These are phyloP conservation scores for Thinocorus orbignyianus DNA, from an alignment of 2,113 vertebrate species.

Conservation along the genomic window DNA sequence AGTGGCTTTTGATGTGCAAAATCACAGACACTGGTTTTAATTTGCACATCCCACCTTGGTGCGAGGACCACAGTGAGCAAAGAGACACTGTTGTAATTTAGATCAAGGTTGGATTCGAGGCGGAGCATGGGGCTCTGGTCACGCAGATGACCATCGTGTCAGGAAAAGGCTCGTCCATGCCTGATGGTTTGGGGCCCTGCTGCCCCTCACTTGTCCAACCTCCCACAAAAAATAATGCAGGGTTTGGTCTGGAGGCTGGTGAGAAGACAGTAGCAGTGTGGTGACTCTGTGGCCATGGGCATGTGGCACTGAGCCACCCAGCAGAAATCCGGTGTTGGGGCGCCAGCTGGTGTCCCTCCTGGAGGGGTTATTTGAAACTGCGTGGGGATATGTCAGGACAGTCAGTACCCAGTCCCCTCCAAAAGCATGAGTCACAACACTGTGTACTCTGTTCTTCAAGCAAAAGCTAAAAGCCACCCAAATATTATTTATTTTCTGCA, in stretches of 20 bases:
- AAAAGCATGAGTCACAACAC: neutral
- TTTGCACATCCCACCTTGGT: neutral
- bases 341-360: accelerated
- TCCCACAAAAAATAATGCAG: accelerated
- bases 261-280: neutral
- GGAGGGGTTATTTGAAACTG: neutral
- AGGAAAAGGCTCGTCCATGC: neutral
- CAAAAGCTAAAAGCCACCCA: neutral
- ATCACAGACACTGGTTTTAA: neutral
- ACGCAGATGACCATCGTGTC: accelerated
- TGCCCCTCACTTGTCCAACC: accelerated
- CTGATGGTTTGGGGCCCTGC: accelerated
- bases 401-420: neutral
- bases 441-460: neutral
- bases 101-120: neutral
- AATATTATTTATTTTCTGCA: constrained; percentile 13
- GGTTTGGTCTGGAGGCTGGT: neutral
- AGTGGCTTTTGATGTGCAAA: neutral
- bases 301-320: accelerated
- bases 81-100: neutral
- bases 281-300: neutral
- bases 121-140: accelerated
- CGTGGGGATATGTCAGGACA: accelerated
- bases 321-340: neutral
- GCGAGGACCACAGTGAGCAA: neutral